A percentile compares a stretch with the other conserved stretches of the same genome.
Conservation (phyloP, 2,113 vertebrate genomes). For the Eupsittula cactorum region DNA sequence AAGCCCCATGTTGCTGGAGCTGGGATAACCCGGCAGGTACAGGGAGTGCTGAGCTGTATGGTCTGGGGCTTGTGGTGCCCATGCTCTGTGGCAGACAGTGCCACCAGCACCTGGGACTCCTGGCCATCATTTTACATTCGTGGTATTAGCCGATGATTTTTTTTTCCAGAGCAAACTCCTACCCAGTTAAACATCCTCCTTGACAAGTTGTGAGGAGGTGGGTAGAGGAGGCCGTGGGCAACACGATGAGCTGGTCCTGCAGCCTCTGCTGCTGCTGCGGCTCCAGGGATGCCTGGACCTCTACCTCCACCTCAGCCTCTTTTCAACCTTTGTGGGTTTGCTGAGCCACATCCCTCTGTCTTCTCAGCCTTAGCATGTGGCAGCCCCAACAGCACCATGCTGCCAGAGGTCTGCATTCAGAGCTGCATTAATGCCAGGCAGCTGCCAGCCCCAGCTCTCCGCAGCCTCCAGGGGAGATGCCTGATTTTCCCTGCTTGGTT, state of each 20-base stretch:
- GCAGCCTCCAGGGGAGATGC: background rate
- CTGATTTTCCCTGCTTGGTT: background rate
- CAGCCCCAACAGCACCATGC: background rate
- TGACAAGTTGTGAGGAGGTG: background rate
- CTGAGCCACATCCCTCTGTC: background rate
- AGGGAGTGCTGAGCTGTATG: background rate
- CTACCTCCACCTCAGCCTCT: background rate
- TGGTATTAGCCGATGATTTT: background rate
- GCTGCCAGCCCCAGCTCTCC: background rate
- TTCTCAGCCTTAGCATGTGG: background rate
- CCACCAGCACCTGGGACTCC: background rate
- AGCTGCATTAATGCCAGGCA: background rate
- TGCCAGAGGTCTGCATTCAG: background rate
- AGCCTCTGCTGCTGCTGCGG: background rate
- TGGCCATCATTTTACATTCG: background rate
- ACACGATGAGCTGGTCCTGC: background rate
- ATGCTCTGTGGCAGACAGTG: background rate
- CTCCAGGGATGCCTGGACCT: background rate
- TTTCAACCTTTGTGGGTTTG: background rate
- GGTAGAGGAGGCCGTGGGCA: background rate
- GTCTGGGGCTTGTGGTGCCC: background rate
- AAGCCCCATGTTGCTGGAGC: accelerated
- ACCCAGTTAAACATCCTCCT: background rate
- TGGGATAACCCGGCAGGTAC: accelerated
- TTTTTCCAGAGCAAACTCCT: background rate